These are phyloP conservation scores for Oxycera nigricornis DNA, from an alignment of 2,888 invertebrate genomes.

Conservation along the genomic window DNA sequence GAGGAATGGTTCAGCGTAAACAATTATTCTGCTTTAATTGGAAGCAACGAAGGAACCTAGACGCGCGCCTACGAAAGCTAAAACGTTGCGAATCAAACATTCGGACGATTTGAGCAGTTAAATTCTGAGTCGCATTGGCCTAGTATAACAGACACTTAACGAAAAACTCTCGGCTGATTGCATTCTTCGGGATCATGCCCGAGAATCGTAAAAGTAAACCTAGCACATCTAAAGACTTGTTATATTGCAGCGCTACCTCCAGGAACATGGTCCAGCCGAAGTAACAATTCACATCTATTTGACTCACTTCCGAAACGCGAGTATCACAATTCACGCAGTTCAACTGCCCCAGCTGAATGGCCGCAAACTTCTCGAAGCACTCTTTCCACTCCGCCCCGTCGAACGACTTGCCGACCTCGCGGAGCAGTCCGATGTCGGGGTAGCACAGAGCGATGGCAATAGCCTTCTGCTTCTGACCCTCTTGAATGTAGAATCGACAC, in stretches of 20 bases:
- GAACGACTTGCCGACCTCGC: slow-evolving; percentile 57
- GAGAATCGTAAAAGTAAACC: slow-evolving; percentile 60
- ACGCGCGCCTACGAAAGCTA: background rate
- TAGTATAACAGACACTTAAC: slow-evolving; percentile 57
- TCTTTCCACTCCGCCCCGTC: slow-evolving; percentile 56
- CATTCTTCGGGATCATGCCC: slow-evolving; percentile 59
- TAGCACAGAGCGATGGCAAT: slow-evolving; percentile 59
- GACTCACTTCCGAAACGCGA: slow-evolving; percentile 54
- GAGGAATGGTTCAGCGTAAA: background rate
- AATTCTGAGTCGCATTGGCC: background rate
- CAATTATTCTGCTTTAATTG: background rate
- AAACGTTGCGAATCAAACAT: background rate
- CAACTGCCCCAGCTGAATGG: slow-evolving; percentile 57
- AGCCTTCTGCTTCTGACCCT: slow-evolving; percentile 59
- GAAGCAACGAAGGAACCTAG: background rate
- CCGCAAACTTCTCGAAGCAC: slow-evolving; percentile 60
- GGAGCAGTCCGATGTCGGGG: slow-evolving; percentile 57
- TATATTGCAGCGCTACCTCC: slow-evolving; percentile 56
- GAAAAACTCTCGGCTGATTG: slow-evolving; percentile 60
- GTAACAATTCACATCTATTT: slow-evolving; percentile 57
- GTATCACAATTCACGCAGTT: slow-evolving; percentile 60
- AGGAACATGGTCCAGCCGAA: slow-evolving; percentile 62
- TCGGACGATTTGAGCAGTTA: background rate
- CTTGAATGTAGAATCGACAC: slow-evolving; percentile 60
- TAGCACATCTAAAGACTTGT: slow-evolving; percentile 56